Base-by-base conservation (phyloP, 2,113 vertebrate genomes). In the Heterotis niloticus region DNA sequence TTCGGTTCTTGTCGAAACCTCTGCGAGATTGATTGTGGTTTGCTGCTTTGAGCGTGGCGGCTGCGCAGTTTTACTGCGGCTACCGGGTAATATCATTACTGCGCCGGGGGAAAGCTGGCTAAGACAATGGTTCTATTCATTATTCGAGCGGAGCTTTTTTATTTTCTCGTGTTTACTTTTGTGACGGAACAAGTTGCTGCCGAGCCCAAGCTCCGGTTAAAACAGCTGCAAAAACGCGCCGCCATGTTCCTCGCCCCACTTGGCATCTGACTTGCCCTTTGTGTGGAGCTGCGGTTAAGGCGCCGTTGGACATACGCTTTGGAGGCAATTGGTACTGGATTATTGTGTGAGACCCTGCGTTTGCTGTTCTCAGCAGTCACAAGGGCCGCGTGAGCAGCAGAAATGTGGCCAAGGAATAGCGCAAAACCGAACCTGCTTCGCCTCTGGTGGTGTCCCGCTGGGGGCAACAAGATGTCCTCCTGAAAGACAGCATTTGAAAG, bases 91-190 rank as follows among this genome's bases (percentile, higher is more conserved):
- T 65, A 28, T 24, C 34, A 51, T 77, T 65, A 65, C 60, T 65
- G 60, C 5, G 44, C n/a, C 23, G 18, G 24, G 18, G 85, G 87
- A 88, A 89, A 88, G 89, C 85, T 88, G 90, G 88, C 87, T 88
- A 86, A 87, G 88, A 65, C 24, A 65, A 77, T 77, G 64, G 62
- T 9, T 59, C 44, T 68, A 54, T 65, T 59, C 65, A 28, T 29
- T 59, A 56, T 54, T 68, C 51, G 29, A 10, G 11, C 54, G 56
- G 13, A 26, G 52, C 56, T 56, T 73, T 26, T 73, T 20, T 44
- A 44, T 44, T 56, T 73, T 23, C 56, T 54, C n/a, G 54, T 73
- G 70, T 73, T 73, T 73, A 28, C 71, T 73, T 73, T 12, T 56
- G 51, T 23, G 51, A 73, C 54, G 17, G 71, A 73, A 73, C 51